Evolutionary conservation across 1,140 invertebrate genomes (phyloP), one percentile per base, ranked within the genome.

Genomic region (Propsilocerus akamusi): DNA sequence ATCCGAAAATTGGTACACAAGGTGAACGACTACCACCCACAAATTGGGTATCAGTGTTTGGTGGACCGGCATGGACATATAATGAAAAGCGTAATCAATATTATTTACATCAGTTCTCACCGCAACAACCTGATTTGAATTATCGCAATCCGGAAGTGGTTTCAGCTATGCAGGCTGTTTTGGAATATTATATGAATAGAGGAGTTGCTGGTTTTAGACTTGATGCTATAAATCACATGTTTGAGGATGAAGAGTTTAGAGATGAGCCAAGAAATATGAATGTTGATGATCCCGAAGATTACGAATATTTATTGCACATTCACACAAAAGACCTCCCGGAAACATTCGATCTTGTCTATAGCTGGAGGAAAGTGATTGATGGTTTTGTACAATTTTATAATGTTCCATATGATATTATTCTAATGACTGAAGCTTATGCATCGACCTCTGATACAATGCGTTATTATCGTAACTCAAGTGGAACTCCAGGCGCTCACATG

Each of bases 111-210:
- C 76, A 83, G 54, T 86, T 84, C 58, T 63, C 73, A 0, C 66
- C 66, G 46, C 72, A 75, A 32, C 81, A 86, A 58, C 83, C 85
- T 1, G 85, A 88, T 58, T 66, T 88, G 0, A 87, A 88, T 63
- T 82, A 78, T 58, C 66, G 74, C 12, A 77, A 78, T 58, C 62
- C 68, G 4, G 57, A 59, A 30, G 74, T 87, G 2, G 64, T 71
- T 0, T 58, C 76, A 53, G 76, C 77, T 56, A 76, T 87, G 68
- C 72, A 75, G 60, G 57, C 51, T 7, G 17, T 41, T 20, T 20
- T 41, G 2, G 14, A n/a, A 6, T 41, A 41, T 20, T 41, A 20
- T 14, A 41, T 41, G 34, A 82, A 85, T 65, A 65, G 71, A 12
- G 60, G 69, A n/a, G n/a, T n/a, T n/a, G n/a, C n/a, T n/a, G n/a